Percentiles rank a stretch among this genome's conserved stretches.
phyloP scores from a whole-genome alignment of 1,140 invertebrate genomes.

The Steinernema feltiae region DNA sequence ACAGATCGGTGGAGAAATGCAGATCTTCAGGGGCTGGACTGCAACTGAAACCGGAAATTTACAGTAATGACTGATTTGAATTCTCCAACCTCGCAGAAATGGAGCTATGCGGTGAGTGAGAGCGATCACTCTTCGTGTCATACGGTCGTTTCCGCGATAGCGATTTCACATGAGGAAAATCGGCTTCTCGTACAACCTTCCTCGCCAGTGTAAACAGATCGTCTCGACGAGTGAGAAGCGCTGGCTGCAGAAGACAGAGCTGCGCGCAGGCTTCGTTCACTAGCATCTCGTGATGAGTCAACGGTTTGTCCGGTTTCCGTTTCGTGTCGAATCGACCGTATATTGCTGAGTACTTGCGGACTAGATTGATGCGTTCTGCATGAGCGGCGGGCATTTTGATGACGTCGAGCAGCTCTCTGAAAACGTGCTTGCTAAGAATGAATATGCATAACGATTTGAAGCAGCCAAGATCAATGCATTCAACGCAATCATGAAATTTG shows the following conservation, averaged over 20 bases:
- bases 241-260: constrained; percentile 80
- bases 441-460: too few relatives aligned
- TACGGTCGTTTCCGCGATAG: not conserved
- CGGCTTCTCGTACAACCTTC: constrained; percentile 62
- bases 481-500: too few relatives aligned
- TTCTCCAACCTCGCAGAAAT: not conserved
- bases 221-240: constrained; percentile 80
- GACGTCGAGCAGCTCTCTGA: constrained; percentile 65
- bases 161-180: not conserved
- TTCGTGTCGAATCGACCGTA: constrained; percentile 91
- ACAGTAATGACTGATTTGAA: not conserved
- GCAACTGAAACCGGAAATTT: not conserved
- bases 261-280: constrained; percentile 95
- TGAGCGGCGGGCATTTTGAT: constrained; percentile 81
- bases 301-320: constrained; percentile 83
- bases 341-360: constrained; percentile 89
- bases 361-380: constrained; percentile 80
- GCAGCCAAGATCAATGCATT: too few relatives aligned
- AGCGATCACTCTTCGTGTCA: not conserved
- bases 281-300: constrained; percentile 89
- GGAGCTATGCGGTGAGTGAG: not conserved
- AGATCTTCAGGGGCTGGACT: not conserved
- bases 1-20: not conserved
- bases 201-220: constrained; percentile 87
- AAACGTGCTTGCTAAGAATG: constrained; percentile 23